phyloP scores from a whole-genome alignment of 2,888 invertebrate species.

The Catocala fraxini region DNA sequence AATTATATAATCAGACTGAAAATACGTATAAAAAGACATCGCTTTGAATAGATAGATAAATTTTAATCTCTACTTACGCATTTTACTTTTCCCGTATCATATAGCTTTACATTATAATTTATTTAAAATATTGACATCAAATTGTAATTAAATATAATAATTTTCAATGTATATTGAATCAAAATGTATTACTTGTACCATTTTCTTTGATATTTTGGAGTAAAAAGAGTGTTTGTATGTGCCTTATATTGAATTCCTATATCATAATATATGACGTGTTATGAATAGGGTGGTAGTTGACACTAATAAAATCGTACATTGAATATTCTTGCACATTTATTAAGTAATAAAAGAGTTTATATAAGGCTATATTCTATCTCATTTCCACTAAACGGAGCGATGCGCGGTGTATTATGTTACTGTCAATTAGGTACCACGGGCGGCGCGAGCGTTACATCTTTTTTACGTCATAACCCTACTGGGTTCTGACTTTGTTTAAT shows the following conservation, averaged over 20 bases:
- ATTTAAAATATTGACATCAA: background rate
- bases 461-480: no score
- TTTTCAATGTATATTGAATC: background rate
- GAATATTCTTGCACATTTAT: no score
- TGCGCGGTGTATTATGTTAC: no score
- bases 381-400: no score
- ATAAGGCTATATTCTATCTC: no score
- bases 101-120: background rate
- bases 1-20: constrained; percentile 21
- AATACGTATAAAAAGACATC: constrained; percentile 36
- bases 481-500: no score
- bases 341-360: no score
- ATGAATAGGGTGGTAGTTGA: background rate
- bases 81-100: background rate
- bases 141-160: background rate
- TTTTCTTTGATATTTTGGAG: background rate
- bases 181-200: background rate
- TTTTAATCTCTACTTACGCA: background rate
- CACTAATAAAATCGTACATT: no score
- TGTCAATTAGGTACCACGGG: no score
- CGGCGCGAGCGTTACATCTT: no score
- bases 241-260: constrained; percentile 5
- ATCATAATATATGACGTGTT: background rate
- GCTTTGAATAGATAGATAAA: constrained; percentile 8
- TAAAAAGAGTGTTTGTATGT: background rate